These are phyloP conservation scores for Cavia aperea DNA, from an alignment of 2,113 vertebrate genomes.

Conservation along the genomic window DNA sequence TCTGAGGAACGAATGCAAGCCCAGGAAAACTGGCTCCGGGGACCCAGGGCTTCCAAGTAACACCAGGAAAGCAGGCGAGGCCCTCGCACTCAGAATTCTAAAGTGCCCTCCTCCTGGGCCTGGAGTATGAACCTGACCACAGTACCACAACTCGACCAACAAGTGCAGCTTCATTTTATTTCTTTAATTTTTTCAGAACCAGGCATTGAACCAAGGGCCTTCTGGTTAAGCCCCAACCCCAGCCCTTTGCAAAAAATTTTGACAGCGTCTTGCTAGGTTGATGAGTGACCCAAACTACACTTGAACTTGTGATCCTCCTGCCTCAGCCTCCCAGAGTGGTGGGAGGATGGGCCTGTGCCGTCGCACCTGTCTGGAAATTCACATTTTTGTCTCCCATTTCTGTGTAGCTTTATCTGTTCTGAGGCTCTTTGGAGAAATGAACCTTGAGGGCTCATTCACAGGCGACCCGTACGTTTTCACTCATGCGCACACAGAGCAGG, in stretches of 20 bases:
- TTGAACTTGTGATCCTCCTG: background rate
- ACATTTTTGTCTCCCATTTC: accelerated
- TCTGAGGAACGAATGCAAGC: too few species aligned
- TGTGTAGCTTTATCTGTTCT: background rate
- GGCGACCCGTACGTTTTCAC: accelerated
- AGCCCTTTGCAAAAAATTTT: background rate
- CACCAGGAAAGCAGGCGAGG: accelerated
- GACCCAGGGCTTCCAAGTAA: accelerated
- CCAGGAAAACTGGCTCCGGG: background rate
- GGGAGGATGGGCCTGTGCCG: background rate
- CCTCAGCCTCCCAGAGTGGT: background rate
- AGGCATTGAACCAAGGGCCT: background rate
- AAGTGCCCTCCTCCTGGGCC: too few species aligned
- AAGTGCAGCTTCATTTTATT: background rate
- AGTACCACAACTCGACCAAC: accelerated
- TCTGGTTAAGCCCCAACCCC: too few species aligned
- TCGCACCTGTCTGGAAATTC: background rate
- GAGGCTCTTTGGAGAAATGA: background rate
- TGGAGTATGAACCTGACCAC: accelerated
- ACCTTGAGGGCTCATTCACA: too few species aligned
- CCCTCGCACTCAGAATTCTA: accelerated
- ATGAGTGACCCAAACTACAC: background rate
- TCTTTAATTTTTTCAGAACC: background rate
- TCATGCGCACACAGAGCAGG: background rate
- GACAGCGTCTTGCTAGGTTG: background rate